These are phyloP conservation scores for Rhinichthys osculus DNA, from an alignment of 2,797 vertebrate genomes.

Conservation along the genomic window DNA sequence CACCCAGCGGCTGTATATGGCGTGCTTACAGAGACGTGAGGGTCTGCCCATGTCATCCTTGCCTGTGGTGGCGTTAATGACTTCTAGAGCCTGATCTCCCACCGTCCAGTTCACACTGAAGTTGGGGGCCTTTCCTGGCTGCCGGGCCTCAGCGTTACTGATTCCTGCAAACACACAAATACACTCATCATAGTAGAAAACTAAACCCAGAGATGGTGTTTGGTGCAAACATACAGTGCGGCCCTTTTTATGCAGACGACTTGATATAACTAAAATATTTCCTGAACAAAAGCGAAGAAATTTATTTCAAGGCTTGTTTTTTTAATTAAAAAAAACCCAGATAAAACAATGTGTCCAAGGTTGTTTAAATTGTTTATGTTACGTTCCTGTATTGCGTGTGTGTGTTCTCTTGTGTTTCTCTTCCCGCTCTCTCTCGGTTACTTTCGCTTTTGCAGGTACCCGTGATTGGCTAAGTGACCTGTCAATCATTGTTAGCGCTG, in stretches of 20 bases:
- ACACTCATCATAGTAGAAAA: not conserved
- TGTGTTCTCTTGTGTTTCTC: too few relatives aligned
- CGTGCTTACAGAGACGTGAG: conserved; percentile 94
- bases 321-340: too few relatives aligned
- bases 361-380: too few relatives aligned
- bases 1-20: conserved; percentile 94
- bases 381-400: too few relatives aligned
- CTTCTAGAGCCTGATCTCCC: conserved; percentile 87
- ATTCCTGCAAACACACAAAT: conserved; percentile 81
- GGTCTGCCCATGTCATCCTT: conserved; percentile 96
- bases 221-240: not conserved
- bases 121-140: conserved; percentile 96
- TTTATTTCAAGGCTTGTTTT: not conserved
- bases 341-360: too few relatives aligned
- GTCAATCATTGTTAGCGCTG: too few relatives aligned
- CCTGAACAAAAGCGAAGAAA: not conserved
- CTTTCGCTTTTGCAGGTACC: too few relatives aligned
- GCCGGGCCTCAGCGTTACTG: conserved; percentile 95
- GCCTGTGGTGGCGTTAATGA: conserved; percentile 95
- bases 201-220: not conserved
- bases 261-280: not conserved
- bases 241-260: not conserved
- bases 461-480: too few relatives aligned
- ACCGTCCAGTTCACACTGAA: conserved; percentile 98
- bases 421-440: too few relatives aligned